Evolutionary conservation across 2,797 vertebrate species (phyloP), one percentile per base, ranked within the genome.

Genomic region (Garrulus glandarius): DNA sequence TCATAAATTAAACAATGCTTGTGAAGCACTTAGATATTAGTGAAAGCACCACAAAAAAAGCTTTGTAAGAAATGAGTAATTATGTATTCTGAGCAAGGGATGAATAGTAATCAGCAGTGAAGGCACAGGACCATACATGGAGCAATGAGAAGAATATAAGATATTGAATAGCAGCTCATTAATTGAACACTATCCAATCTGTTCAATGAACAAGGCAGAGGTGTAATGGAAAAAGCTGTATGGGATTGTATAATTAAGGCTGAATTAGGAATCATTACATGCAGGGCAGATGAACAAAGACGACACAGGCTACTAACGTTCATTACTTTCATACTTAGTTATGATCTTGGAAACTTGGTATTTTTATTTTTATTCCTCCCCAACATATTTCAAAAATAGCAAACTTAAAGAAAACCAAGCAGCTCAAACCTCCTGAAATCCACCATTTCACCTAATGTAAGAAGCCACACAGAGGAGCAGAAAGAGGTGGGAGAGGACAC

Each of bases 81-180:
- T 91, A 91, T 27, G 29, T 83, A 78, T 92, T 95, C 82, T 79
- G 84, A 93, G 72, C 65, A 71, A 91, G 36, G 29, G 71, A 85
- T 92, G 93, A 95, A 82, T 61, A 93, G 63, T n/a, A 94, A 95
- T 92, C 79, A 92, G 87, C 77, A 93, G 46, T 6, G 67, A 95
- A 96, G 79, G 78, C 77, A 87, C 37, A 93, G 56, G 86, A 95
- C 84, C 59, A 76, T 83, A 85, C 50, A 65, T 4, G 41, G 50
- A 94, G 72, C 82, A 93, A 92, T 1, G 9, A 89, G 84, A 89
- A 93, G 84, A 93, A 94, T 69, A 81, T 71, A 72, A 88, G 88
- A 52, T 63, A 92, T 19, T 88, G 91, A 96, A 92, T 84, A 96
- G 95, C 69, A 92, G 50, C 63, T 96, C 79, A 69, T 88, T 92